Evolutionary conservation across 2,113 vertebrate species (phyloP), one percentile per base, ranked within the genome.

Genomic region (Oryzias javanicus): DNA sequence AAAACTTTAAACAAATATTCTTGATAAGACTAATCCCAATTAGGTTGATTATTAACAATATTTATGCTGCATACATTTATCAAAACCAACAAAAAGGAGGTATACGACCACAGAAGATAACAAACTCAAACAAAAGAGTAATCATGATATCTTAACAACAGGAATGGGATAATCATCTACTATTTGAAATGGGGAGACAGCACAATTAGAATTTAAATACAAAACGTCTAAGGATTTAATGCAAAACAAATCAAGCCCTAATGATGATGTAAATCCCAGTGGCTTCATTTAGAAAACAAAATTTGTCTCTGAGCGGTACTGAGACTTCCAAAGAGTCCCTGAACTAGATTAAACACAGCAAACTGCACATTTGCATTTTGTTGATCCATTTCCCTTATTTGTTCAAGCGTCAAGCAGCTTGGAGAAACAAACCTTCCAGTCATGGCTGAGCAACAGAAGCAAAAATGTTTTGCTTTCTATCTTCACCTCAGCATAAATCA

Each of bases 81-180:
- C 62, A 54, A 77, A 75, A 80, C 73, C 75, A 79, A 64, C 49
- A 64, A 67, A 57, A 44, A 29, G 64, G 58, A 18, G 10, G 35
- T 51, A 63, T 61, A 81, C 56, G 62, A 49, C 42, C 40, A 5
- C 35, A 60, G 42, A 47, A 60, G 47, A 67, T 70, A 64, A 72
- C 62, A 67, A 49, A 40, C 67, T 54, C 42, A 20, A 49, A 7
- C 50, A 18, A 15, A 51, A 52, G n/a, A 63, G 27, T 46, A 64
- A 78, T 64, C 61, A 24, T 50, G 41, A 20, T n/a, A 53, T 62
- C 64, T 62, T 50, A 24, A 49, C 29, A 52, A 35, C 54, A 56
- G 41, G 54, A 54, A 15, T 10, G n/a, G 24, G 49, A 47, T 55
- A 65, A 75, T 72, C 18, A 49, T 63, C 24, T 46, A 0, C 2